Evolutionary conservation across 1,140 invertebrate species (phyloP), one percentile per base, ranked within the genome.

Genomic region (Platyura marginata): DNA sequence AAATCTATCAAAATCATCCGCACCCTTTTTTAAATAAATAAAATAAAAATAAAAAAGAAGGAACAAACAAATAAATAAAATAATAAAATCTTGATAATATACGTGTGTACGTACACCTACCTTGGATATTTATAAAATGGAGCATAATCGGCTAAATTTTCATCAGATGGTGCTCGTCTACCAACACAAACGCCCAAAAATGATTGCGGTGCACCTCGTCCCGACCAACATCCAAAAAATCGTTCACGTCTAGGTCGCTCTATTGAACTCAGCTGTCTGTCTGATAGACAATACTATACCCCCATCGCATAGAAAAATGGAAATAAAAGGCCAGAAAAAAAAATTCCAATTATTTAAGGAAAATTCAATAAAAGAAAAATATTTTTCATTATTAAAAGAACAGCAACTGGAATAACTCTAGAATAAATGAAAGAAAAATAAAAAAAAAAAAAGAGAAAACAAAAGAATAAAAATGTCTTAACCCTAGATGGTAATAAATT

Each of bases 201-300:
- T 44, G 79, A 82, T 46, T 55, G 47, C n/a, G 46, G 47, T 8
- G 52, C 49, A 6, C 51, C 50, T 1, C 59, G 50, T 11, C 56
- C 48, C n/a, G 84, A 86, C 46, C 90, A 67, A 59, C 87, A 91
- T 48, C 86, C 84, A 60, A 88, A 85, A 51, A 88, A 77, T 45
- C 79, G 68, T 44, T 77, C 71, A 50, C 78, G 66, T 46, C 69
- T 67, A 56, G 65, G 75, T 59, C 69, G 68, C 57, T 92, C 87
- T 48, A 93, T 74, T 44, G 83, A 81, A 56, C 84, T 79, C 56
- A 91, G 63, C 60, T 89, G 85, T 53, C 86, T 77, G 59, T 80
- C 82, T 52, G 82, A 91, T 63, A 93, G 87, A 66, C 89, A 93
- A 65, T 93, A 93, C 60, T 92, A 82, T 4, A 33, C 6, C 10